Evolutionary conservation across 1,140 invertebrate genomes (phyloP).

Genomic region (Belonocnema kinseyi): DNA sequence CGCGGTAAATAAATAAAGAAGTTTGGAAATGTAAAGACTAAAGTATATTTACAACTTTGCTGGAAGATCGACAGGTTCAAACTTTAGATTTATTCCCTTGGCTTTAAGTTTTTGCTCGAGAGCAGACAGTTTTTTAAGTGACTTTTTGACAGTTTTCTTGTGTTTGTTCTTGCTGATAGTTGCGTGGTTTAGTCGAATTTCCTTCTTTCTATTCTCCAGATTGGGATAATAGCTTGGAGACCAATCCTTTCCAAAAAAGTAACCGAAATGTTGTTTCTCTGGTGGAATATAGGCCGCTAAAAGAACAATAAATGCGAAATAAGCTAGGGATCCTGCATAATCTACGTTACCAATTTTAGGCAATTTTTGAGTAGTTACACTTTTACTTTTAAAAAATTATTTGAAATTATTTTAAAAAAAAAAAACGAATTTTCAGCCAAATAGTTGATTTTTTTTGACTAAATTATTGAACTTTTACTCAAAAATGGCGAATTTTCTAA

Average conservation of each 20-base stretch:
- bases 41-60: constrained; percentile 13
- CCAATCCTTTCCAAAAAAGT: constrained; percentile 65
- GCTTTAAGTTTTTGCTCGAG: constrained; percentile 61
- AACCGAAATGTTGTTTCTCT: constrained; percentile 74
- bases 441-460: too few species aligned
- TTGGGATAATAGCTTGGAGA: constrained; percentile 59
- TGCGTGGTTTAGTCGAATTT: constrained; percentile 49
- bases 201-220: constrained; percentile 57
- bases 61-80: constrained; percentile 54
- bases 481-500: too few species aligned
- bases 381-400: too few species aligned
- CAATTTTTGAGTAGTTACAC: too few species aligned
- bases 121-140: constrained; percentile 48
- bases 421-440: too few species aligned
- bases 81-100: constrained; percentile 66
- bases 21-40: neutral
- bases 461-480: too few species aligned
- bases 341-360: too few species aligned
- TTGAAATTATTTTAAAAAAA: too few species aligned
- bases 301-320: constrained; percentile 50
- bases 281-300: constrained; percentile 77
- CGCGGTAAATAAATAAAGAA: too few species aligned
- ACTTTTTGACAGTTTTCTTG: constrained; percentile 51
- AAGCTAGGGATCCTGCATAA: neutral
- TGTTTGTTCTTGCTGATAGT: constrained; percentile 38